These are phyloP conservation scores for Caenorhabditis macrosperma DNA, from an alignment of 2,888 invertebrate species.

Conservation along the genomic window DNA sequence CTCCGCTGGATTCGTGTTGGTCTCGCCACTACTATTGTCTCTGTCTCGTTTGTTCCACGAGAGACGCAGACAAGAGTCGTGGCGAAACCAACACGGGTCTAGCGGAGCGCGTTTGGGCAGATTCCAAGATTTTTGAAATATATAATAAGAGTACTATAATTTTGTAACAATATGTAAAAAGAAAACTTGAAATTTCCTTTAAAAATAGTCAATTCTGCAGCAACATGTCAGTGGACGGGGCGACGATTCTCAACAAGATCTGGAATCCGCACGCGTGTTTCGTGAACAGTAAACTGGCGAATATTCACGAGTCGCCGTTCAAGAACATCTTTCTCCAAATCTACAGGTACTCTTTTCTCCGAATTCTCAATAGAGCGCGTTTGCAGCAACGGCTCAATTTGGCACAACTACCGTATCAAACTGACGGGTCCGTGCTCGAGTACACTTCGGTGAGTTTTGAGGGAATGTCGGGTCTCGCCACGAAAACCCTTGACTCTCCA, in stretches of 20 bases:
- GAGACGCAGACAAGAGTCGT: too few relatives aligned
- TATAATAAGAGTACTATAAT: too few relatives aligned
- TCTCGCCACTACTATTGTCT: too few relatives aligned
- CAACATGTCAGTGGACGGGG: conserved; percentile 79
- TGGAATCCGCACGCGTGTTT: conserved; percentile 80
- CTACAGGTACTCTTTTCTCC: conserved; percentile 60
- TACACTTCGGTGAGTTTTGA: conserved; percentile 63
- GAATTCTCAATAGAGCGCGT: not conserved
- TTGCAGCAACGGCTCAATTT: conserved; percentile 79
- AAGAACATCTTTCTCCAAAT: conserved; percentile 79
- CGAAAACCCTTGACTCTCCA: conserved; percentile 6
- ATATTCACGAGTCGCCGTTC: conserved; percentile 77
- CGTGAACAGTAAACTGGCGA: conserved; percentile 78
- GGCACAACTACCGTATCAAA: conserved; percentile 79
- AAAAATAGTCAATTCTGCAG: conserved; percentile 53
- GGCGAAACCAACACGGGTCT: too few relatives aligned
- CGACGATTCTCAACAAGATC: conserved; percentile 74
- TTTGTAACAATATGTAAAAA: too few relatives aligned
- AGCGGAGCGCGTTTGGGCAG: too few relatives aligned
- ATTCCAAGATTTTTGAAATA: too few relatives aligned
- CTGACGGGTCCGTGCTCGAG: conserved; percentile 69
- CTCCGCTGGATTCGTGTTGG: too few relatives aligned
- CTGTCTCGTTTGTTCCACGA: too few relatives aligned
- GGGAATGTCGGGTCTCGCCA: not conserved
- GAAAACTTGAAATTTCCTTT: not conserved